Percentiles rank a stretch among this genome's conserved stretches.
Conservation (phyloP, 2,797 vertebrate genomes). For the Helostoma temminkii region DNA sequence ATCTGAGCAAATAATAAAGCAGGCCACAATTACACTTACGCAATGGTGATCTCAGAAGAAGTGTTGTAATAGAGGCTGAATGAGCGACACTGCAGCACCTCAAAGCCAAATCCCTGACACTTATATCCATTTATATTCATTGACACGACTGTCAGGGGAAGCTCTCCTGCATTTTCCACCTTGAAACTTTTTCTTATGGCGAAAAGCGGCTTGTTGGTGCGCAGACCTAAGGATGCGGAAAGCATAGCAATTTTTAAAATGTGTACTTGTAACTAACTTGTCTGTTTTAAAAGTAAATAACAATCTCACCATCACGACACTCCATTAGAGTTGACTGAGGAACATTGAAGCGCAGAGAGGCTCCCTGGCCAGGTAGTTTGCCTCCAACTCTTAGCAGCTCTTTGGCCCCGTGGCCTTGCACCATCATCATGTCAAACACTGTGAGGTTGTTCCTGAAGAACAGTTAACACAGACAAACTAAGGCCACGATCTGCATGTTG, state of each 20-base stretch:
- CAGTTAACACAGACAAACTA: neutral
- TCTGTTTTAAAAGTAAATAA: neutral
- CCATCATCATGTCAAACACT: conserved; percentile 90
- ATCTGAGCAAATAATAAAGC: conserved; percentile 1
- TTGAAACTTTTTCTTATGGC: conserved; percentile 97
- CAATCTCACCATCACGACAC: conserved; percentile 92
- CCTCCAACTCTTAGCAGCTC: conserved; percentile 95
- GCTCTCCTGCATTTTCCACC: conserved; percentile 96
- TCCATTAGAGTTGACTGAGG: conserved; percentile 98
- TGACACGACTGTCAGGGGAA: conserved; percentile 92
- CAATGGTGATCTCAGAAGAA: conserved; percentile 94
- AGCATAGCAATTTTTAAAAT: no score
- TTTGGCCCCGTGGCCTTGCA: conserved; percentile 93
- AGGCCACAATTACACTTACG: conserved; percentile 84
- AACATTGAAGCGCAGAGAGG: conserved; percentile 97
- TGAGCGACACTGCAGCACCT: conserved; percentile 92
- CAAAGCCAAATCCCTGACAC: conserved; percentile 97
- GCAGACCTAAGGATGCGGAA: conserved; percentile 90
- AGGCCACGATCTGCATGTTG: neutral
- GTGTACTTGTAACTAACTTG: no score
- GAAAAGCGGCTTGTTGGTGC: conserved; percentile 93
- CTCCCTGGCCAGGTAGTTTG: conserved; percentile 91
- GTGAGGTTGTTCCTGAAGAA: conserved; percentile 94
- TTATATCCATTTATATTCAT: conserved; percentile 97
- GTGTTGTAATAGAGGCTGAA: conserved; percentile 92